phyloP scores from a whole-genome alignment of 2,797 vertebrate species.

The Sebastiscus albofasciatus region DNA sequence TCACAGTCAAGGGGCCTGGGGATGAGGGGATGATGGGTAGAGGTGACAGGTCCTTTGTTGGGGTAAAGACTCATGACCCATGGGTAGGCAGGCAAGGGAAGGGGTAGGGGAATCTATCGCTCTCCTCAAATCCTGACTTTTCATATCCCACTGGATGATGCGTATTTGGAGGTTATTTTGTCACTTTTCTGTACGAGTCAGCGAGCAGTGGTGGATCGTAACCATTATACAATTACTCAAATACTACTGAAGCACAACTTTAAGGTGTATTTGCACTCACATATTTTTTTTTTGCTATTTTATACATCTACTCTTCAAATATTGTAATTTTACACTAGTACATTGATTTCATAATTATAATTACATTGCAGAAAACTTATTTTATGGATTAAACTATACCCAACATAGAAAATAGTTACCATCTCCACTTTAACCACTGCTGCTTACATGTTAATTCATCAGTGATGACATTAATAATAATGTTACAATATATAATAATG shows the following conservation, averaged over 20 bases:
- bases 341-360: neutral
- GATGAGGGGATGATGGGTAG: slow-evolving; percentile 49
- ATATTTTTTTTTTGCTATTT: neutral
- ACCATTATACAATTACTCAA: neutral
- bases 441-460: neutral
- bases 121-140: neutral
- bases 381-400: neutral
- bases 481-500: neutral
- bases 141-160: neutral
- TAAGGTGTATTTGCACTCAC: neutral
- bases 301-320: neutral
- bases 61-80: slow-evolving; percentile 56
- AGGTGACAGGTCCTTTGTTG: slow-evolving; percentile 67
- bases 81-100: slow-evolving; percentile 25
- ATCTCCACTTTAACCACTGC: neutral
- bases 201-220: neutral
- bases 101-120: slow-evolving; percentile 1
- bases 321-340: neutral
- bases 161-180: neutral
- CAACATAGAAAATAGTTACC: neutral
- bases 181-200: neutral
- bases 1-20: slow-evolving; percentile 21
- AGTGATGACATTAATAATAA: neutral
- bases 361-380: neutral
- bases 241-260: neutral